These are phyloP conservation scores for Chamaetylas fuelleborni DNA, from an alignment of 2,113 vertebrate genomes.

Conservation along the genomic window DNA sequence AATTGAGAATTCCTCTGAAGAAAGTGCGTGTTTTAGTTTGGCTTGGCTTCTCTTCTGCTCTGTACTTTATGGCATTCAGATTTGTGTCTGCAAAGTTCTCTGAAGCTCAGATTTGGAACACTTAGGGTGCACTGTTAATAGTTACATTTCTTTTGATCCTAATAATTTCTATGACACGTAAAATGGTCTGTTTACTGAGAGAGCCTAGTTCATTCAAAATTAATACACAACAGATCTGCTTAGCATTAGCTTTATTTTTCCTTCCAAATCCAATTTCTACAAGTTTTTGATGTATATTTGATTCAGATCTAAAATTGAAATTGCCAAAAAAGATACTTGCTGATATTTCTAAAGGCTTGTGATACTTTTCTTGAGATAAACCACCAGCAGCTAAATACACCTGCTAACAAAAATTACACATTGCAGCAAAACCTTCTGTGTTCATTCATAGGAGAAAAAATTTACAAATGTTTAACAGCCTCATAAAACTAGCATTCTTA, in stretches of 20 bases:
- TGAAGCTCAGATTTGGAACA: not conserved
- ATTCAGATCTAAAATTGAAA: constrained; percentile 18
- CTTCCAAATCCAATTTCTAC: not conserved
- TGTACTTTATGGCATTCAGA: not conserved
- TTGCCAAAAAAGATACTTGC: not conserved
- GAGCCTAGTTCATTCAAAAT: not conserved
- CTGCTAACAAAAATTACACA: not conserved
- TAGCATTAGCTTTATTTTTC: not conserved
- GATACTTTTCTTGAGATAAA: not conserved
- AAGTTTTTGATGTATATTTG: constrained; percentile 1
- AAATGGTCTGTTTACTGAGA: not conserved
- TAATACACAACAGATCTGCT: not conserved
- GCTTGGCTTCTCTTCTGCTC: not conserved
- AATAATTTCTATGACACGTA: not conserved
- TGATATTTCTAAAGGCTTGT: not conserved
- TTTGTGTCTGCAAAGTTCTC: not conserved
- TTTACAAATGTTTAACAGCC: not conserved
- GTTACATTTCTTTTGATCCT: not conserved
- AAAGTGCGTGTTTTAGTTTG: not conserved
- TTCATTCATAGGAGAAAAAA: not conserved
- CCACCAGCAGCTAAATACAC: not conserved
- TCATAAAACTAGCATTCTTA: not conserved
- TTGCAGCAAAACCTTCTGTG: not conserved
- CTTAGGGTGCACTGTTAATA: not conserved
- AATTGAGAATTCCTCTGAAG: not conserved